Evolutionary conservation across 2,888 invertebrate genomes (phyloP).

Genomic region (Flexamia atlantica): DNA sequence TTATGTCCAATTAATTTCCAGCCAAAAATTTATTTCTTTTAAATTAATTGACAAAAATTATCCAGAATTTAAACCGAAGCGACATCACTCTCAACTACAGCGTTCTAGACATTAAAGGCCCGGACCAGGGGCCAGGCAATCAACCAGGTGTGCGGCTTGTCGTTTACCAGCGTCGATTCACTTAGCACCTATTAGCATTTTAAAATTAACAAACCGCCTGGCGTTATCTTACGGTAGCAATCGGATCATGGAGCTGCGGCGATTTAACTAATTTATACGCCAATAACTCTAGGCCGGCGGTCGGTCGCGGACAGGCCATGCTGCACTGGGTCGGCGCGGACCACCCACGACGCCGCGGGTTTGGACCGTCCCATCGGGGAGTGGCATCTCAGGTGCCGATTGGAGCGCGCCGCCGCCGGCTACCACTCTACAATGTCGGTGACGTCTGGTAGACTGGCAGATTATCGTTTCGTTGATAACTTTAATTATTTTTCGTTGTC

Average conservation of each 20-base stretch:
- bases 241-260: not conserved
- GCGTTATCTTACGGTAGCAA: not conserved
- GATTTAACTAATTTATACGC: not conserved
- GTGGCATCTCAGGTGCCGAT: not conserved
- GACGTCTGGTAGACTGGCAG: no score
- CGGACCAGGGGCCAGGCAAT: no score
- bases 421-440: no score
- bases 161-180: not conserved
- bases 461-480: no score
- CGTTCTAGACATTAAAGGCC: no score
- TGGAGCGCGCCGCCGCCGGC: no score
- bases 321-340: not conserved
- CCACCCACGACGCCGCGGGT: not conserved
- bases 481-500: no score
- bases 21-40: no score
- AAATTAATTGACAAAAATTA: no score
- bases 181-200: constrained; percentile 30
- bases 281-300: constrained; percentile 6
- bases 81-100: no score
- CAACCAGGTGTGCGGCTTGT: not conserved
- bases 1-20: no score
- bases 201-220: constrained; percentile 25
- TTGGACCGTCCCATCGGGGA: constrained; percentile 18
- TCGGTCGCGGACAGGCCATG: not conserved
- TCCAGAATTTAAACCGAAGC: no score